Evolutionary conservation across 1,140 invertebrate species (phyloP).

Genomic region (Globodera rostochiensis): DNA sequence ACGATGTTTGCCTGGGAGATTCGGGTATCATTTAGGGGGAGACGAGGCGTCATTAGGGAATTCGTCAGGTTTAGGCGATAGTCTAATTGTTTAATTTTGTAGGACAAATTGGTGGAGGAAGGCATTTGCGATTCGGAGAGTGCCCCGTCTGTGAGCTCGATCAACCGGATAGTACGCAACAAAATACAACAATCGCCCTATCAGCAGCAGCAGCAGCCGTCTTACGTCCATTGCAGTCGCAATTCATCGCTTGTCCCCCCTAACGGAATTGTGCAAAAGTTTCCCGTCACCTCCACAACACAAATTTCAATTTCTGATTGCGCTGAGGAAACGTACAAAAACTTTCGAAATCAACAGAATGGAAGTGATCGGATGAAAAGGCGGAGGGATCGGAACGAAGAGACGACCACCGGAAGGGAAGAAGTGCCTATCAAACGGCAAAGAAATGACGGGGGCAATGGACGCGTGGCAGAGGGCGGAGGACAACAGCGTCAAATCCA

Average conservation of each 20-base stretch:
- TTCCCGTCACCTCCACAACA: not conserved
- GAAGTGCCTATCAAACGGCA: not conserved
- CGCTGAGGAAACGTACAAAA: not conserved
- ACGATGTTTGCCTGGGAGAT: conserved; percentile 83
- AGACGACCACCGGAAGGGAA: not conserved
- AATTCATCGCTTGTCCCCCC: not conserved
- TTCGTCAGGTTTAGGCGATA: too few species aligned
- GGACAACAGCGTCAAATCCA: not conserved
- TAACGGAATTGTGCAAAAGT: not conserved
- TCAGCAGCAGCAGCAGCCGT: not conserved
- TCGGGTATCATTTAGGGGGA: conserved; percentile 66
- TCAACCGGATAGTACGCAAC: conserved; percentile 77
- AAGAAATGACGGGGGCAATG: not conserved
- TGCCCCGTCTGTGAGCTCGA: conserved; percentile 96
- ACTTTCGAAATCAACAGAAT: not conserved
- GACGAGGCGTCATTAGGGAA: too few species aligned
- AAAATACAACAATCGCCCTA: conserved; percentile 27
- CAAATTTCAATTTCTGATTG: not conserved
- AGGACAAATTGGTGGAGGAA: conserved; percentile 88
- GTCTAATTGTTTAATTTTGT: not conserved
- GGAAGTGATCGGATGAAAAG: not conserved
- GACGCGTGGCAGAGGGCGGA: not conserved
- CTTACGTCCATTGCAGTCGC: too few species aligned
- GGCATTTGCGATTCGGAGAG: conserved; percentile 97
- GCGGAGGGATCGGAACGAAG: not conserved